Conservation (phyloP, 2,113 vertebrate genomes). For the Microcebus griseorufus region DNA sequence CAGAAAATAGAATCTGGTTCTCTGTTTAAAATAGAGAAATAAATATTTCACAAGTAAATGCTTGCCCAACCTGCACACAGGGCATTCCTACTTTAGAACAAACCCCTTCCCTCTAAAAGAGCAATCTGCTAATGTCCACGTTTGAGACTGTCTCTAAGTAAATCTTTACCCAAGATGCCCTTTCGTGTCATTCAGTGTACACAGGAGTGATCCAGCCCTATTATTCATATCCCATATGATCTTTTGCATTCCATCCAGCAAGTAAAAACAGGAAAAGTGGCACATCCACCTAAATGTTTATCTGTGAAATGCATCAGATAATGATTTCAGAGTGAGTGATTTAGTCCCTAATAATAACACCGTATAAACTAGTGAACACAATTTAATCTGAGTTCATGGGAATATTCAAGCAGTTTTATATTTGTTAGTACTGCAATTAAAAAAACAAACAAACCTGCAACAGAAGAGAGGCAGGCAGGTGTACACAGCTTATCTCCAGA, state of each 20-base stretch:
- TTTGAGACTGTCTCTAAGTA: not conserved
- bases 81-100: not conserved
- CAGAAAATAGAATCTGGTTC: not conserved
- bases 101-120: not conserved
- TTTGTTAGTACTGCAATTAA: conserved; percentile 50
- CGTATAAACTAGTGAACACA: conserved; percentile 17
- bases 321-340: conserved; percentile 65
- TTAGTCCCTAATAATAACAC: conserved; percentile 55
- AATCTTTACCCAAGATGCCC: not conserved
- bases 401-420: not conserved
- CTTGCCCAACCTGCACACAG: not conserved
- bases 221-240: not conserved
- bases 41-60: not conserved
- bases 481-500: not conserved
- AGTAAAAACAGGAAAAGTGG: conserved; percentile 3
- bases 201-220: not conserved
- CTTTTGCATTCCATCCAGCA: not conserved
- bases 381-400: not conserved
- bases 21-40: not conserved
- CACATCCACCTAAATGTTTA: conserved; percentile 12
- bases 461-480: not conserved
- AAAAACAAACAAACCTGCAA: not conserved
- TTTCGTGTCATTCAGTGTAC: not conserved
- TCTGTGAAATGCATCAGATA: conserved; percentile 59
- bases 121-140: not conserved